Percentiles rank a stretch among this genome's conserved stretches.
Conservation (phyloP, 2,113 vertebrate genomes). For the Aplodontia rufa region DNA sequence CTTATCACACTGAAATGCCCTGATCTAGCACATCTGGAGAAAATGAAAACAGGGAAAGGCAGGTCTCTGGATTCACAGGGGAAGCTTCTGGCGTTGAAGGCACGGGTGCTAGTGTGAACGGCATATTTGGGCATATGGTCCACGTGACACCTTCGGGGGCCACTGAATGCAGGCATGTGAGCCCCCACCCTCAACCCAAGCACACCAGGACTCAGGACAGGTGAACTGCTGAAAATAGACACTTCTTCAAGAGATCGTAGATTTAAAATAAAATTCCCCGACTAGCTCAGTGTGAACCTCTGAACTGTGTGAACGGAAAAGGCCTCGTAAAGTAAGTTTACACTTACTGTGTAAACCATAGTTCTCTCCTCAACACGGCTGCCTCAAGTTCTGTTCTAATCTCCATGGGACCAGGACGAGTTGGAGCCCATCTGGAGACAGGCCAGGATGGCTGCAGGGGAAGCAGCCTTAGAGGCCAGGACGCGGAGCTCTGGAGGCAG, state of each 20-base stretch:
- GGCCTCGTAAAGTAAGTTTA: no score
- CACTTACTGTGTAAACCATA: fast-evolving
- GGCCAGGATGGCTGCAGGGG: fast-evolving
- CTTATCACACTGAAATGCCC: neutral
- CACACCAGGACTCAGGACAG: neutral
- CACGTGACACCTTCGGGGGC: fast-evolving
- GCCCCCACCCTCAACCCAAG: neutral
- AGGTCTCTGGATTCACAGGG: fast-evolving
- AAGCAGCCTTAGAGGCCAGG: neutral
- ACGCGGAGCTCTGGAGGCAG: fast-evolving
- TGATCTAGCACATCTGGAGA: neutral
- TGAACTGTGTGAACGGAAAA: fast-evolving
- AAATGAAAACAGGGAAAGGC: fast-evolving
- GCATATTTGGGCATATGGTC: fast-evolving
- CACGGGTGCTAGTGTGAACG: fast-evolving
- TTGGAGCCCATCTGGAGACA: fast-evolving
- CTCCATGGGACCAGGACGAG: fast-evolving
- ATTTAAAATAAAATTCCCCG: neutral
- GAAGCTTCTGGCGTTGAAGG: fast-evolving
- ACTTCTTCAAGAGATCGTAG: neutral
- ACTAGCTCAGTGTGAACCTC: neutral
- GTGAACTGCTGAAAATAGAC: neutral
- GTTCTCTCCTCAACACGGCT: fast-evolving
- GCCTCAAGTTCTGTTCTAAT: neutral
- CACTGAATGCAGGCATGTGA: fast-evolving